Base-by-base conservation (phyloP, 1,140 invertebrate genomes). In the Brachionus plicatilis region DNA sequence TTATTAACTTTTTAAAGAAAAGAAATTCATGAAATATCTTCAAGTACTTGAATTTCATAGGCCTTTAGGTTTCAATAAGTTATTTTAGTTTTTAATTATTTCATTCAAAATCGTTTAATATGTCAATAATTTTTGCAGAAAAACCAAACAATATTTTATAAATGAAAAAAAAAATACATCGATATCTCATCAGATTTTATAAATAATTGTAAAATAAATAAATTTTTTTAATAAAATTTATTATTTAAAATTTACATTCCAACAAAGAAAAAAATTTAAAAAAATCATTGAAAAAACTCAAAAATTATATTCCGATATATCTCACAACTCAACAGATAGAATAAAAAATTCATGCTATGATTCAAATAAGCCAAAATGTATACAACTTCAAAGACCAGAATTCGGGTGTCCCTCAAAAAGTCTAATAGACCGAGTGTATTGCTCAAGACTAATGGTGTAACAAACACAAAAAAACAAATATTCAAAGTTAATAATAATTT, bases 261-360 rank as follows among this genome's bases (percentile, higher is more conserved):
- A 53, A 53, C 2, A 14, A 53, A 43, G 11, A 24, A 47, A 75
- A 75, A 75, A 45, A 75, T 45, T 20, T 2, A 76, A 76, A 76
- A 75, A 45, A 43, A 43, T 75, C 41, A 5, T 47, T 76, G 47
- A 50, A 76, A 76, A 37, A 50, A 76, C 5, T 53, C 72, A 27
- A 60, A 17, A 9, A 82, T 33, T 33, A 82, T 82, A 24, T 65
- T 60, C 41, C 79, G 33, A 47, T 82, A 82, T n/a, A 82, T 82
- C 14, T 82, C 65, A 68, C 79, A 82, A 33, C 79, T 82, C 20
- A 82, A 82, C 7, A 43, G 27, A 68, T 82, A 82, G 45, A 82
- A 82, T 9, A 82, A 27, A 82, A 82, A 82, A 68, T 82, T 82
- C n/a, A 82, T 20, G 27, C 79, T 82, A 47, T 82, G 79, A 68